Percentiles rank a stretch among this genome's conserved stretches.
Evolutionary conservation across 2,888 invertebrate genomes (phyloP).

Genomic region (Synanthedon myopaeformis): DNA sequence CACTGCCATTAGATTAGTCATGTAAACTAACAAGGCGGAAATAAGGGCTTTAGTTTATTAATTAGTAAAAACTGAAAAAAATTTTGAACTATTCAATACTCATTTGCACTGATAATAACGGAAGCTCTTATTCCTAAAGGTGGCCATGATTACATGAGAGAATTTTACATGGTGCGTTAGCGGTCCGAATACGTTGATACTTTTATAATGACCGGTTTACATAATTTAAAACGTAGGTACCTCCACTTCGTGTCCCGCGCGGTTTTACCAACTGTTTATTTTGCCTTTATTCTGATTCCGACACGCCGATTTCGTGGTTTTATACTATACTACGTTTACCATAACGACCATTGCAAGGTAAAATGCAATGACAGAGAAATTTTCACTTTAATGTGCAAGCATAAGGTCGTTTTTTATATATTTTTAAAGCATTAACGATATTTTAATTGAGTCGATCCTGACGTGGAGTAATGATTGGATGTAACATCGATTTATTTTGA

Average conservation of each 20-base stretch:
- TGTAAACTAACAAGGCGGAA: too few species aligned
- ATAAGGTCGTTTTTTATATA: constrained; percentile 42
- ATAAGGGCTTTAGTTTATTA: too few species aligned
- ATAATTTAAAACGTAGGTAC: constrained; percentile 26
- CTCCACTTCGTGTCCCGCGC: constrained; percentile 28
- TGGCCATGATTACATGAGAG: constrained; percentile 3
- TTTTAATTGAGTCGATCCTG: constrained; percentile 70
- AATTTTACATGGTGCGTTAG: not conserved
- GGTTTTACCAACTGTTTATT: constrained; percentile 60
- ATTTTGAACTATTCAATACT: too few species aligned
- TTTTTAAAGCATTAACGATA: constrained; percentile 58
- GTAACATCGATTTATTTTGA: constrained; percentile 69
- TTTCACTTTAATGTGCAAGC: constrained; percentile 21
- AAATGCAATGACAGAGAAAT: constrained; percentile 23
- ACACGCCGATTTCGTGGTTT: constrained; percentile 68
- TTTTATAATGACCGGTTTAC: constrained; percentile 48
- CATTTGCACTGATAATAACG: too few species aligned
- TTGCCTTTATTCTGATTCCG: constrained; percentile 65
- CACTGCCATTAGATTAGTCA: too few species aligned
- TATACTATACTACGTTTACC: constrained; percentile 61
- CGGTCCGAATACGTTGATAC: constrained; percentile 22
- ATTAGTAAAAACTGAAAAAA: too few species aligned
- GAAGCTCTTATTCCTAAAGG: not conserved
- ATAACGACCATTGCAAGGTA: constrained; percentile 65
- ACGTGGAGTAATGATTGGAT: constrained; percentile 70